Percentiles rank a stretch among this genome's conserved stretches.
These are phyloP conservation scores for Callospermophilus lateralis DNA, from an alignment of 2,113 vertebrate species.

Conservation along the genomic window DNA sequence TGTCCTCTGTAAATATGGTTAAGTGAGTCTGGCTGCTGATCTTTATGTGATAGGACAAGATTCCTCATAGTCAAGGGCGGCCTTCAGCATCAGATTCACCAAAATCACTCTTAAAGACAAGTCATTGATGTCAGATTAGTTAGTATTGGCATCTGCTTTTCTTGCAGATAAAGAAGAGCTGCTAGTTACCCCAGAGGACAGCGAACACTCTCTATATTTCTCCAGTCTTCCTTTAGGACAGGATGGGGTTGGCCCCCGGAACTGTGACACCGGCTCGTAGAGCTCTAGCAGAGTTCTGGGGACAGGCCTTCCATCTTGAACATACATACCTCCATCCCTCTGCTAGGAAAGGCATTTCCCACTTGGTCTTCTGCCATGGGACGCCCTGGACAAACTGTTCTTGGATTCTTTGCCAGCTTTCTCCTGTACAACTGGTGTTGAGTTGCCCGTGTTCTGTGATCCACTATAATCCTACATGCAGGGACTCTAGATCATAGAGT, in stretches of 20 bases:
- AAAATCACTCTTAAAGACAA: not conserved
- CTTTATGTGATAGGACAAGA: not conserved
- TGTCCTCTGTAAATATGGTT: not conserved
- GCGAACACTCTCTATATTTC: not conserved
- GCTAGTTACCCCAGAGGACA: not conserved
- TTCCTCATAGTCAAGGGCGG: not conserved
- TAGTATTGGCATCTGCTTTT: conserved; percentile 35
- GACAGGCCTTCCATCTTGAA: not conserved
- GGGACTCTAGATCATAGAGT: not conserved
- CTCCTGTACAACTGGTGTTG: not conserved
- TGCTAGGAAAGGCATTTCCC: not conserved
- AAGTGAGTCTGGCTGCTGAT: not conserved
- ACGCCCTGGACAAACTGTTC: not conserved
- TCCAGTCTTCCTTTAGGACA: not conserved
- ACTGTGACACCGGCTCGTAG: not conserved
- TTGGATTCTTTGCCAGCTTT: not conserved
- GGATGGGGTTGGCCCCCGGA: not conserved
- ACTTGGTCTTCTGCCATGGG: not conserved
- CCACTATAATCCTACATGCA: not conserved
- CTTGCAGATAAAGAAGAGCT: not conserved
- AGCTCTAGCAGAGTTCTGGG: not conserved
- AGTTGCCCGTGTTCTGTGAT: not conserved
- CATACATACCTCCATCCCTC: not conserved
- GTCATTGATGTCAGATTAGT: not conserved
- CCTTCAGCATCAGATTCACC: not conserved